Evolutionary conservation across 2,797 vertebrate species (phyloP).

Genomic region (Anguilla marmorata): DNA sequence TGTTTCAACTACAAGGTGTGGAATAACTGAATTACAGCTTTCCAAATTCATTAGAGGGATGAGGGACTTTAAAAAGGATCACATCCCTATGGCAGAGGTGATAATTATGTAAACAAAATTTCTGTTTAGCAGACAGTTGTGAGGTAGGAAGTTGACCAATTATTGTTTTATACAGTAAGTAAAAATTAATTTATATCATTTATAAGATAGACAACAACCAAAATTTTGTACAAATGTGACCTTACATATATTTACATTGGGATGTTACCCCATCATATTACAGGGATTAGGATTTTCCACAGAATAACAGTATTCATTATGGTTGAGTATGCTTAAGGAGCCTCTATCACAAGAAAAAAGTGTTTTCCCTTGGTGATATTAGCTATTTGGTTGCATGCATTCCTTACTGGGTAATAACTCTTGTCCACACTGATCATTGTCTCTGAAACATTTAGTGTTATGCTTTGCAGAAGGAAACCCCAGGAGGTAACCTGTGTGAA

Average conservation of each 20-base stretch:
- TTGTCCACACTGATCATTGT: neutral
- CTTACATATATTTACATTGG: neutral
- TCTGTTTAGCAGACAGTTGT: no score
- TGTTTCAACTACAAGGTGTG: no score
- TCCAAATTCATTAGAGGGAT: no score
- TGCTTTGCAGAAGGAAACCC: conserved; percentile 14
- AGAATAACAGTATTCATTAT: conserved; percentile 3
- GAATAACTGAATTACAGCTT: no score
- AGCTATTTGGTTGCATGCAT: neutral
- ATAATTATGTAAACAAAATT: no score
- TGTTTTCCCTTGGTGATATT: neutral
- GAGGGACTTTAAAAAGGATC: no score
- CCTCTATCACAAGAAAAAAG: neutral
- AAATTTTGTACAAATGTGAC: neutral
- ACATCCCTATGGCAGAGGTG: no score
- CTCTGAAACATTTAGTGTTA: conserved; percentile 8
- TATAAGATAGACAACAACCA: neutral
- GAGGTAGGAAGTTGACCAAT: no score
- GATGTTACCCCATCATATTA: neutral
- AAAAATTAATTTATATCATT: no score
- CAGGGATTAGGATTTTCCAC: neutral
- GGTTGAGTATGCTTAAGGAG: neutral
- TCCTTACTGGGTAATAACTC: conserved; percentile 12
- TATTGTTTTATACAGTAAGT: no score
- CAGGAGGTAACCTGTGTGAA: conserved; percentile 1